Percentiles rank a stretch among this genome's conserved stretches.
Evolutionary conservation across 2,888 invertebrate species (phyloP).

Genomic region (Eudemis profundana): DNA sequence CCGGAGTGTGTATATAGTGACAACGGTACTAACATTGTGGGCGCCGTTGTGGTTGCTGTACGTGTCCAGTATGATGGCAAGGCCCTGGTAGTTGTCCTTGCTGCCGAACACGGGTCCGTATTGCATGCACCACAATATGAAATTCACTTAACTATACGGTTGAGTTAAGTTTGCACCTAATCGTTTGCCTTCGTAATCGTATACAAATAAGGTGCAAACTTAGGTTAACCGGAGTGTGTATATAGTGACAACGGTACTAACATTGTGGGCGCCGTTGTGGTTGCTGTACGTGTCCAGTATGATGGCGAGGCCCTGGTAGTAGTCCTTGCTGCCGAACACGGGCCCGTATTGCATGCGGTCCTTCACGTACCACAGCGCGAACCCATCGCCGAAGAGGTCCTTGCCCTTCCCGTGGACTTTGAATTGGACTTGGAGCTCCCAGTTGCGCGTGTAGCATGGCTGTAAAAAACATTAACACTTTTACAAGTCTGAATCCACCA

Average conservation of each 20-base stretch:
- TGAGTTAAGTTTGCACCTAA: too few species aligned
- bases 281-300: constrained; percentile 99
- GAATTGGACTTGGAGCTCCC: constrained; percentile 98
- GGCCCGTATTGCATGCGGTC: constrained; percentile 93
- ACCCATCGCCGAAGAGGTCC: constrained; percentile 98
- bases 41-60: constrained; percentile 99
- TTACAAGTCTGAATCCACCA: too few species aligned
- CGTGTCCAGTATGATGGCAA: constrained; percentile 97
- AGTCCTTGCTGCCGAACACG: constrained; percentile 98
- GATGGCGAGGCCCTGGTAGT: constrained; percentile 95
- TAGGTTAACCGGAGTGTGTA: neutral
- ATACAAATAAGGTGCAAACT: too few species aligned
- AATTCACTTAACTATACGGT: too few species aligned
- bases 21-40: constrained; percentile 91
- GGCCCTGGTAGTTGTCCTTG: constrained; percentile 94
- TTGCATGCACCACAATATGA: constrained; percentile 87
- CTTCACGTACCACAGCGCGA: constrained; percentile 96
- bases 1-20: neutral
- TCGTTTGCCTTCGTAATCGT: too few species aligned
- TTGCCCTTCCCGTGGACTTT: constrained; percentile 98
- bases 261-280: constrained; percentile 99
- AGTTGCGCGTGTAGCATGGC: constrained; percentile 95
- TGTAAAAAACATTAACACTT: constrained; percentile 66
- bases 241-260: constrained; percentile 76
- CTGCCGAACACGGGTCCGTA: constrained; percentile 97